Evolutionary conservation across 1,140 invertebrate species (phyloP), one percentile per base, ranked within the genome.

Genomic region (Meloidogyne chitwoodi): DNA sequence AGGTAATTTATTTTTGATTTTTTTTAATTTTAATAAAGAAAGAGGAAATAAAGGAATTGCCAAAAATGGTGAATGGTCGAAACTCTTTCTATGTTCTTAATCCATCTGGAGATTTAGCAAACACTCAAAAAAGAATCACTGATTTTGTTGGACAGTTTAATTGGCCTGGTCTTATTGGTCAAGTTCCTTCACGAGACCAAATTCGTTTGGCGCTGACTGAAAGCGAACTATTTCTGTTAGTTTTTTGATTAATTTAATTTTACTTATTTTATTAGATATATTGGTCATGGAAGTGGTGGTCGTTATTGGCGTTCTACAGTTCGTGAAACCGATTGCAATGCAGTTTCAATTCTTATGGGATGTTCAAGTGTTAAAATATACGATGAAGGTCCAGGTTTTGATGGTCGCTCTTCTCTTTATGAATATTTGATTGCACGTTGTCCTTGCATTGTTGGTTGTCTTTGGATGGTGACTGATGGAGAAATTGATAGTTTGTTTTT

Each of bases 401-500:
- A 85, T 68, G 83, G 83, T 16, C 78, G 79, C 26, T 64, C 74
- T 34, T 26, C 78, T 1, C 65, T 86, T 19, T 78, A 86, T 62
- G 83, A 85, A 63, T 86, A 83, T 74, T 71, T 80, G 41, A 76
- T 84, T 22, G 81, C 82, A 1, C 63, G 75, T 16, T 80, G 82
- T 62, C 83, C 83, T 14, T 80, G 79, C 29, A 71, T 86, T n/a
- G 73, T 85, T 66, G 83, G 83, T 14, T 85, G 84, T 29, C 68
- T 85, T 14, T 85, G 84, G 84, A 84, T 81, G 65, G 84, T 85
- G 2, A 85, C 83, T 12, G 83, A 85, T 64, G 83, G 83, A 31
- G 83, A 84, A 48, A 80, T 80, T 64, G 79, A 80, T 44, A 61
- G 71, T 73, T 27, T 31, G 44, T 62, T 70, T 29, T 61, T 24